Percentiles rank a stretch among this genome's conserved stretches.
These are phyloP conservation scores for Spilogale gracilis DNA, from an alignment of 2,113 vertebrate genomes.

Conservation along the genomic window DNA sequence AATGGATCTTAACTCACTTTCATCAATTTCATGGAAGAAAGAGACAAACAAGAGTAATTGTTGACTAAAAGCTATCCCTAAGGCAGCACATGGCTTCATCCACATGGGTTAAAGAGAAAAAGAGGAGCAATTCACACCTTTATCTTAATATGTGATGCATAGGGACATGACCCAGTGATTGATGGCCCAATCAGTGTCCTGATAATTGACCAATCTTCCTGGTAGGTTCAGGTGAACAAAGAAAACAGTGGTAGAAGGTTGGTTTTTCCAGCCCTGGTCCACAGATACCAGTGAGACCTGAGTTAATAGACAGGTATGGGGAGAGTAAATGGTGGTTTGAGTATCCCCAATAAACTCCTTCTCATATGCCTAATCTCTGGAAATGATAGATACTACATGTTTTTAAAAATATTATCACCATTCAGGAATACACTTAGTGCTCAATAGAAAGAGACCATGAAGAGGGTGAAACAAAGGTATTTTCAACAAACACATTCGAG, in stretches of 20 bases:
- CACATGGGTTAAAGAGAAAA: background rate
- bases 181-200: background rate
- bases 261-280: background rate
- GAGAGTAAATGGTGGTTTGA: background rate
- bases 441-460: constrained; percentile 14
- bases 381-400: constrained; percentile 1
- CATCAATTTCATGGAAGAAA: background rate
- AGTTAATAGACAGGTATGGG: background rate
- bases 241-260: background rate
- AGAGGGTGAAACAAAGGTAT: background rate
- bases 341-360: background rate
- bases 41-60: background rate
- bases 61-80: background rate
- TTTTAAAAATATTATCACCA: background rate
- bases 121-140: background rate
- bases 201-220: background rate
- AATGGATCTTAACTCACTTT: background rate
- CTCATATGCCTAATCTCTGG: background rate
- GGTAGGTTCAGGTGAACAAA: background rate
- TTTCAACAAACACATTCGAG: constrained; percentile 12
- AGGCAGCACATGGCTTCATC: background rate
- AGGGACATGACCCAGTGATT: constrained; percentile 1
- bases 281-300: background rate
- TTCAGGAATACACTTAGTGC: constrained; percentile 2
- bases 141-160: background rate